Evolutionary conservation across 2,797 vertebrate species (phyloP).

Genomic region (Enteromius trimaculatus): DNA sequence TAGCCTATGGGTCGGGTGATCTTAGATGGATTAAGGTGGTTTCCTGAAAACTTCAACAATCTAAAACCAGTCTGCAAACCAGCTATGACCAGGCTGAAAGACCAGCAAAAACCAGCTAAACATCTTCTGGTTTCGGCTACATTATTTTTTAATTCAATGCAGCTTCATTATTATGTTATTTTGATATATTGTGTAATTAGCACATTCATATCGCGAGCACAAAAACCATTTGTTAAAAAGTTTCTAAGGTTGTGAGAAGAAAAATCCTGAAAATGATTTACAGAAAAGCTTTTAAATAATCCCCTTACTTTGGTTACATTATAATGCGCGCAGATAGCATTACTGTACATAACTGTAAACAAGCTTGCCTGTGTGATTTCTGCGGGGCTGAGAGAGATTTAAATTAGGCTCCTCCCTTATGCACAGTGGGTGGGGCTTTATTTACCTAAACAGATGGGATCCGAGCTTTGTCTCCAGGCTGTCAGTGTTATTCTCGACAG

Average conservation of each 20-base stretch:
- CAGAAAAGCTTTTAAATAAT: not conserved
- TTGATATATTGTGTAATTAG: too few species aligned
- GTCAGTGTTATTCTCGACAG: conserved; percentile 67
- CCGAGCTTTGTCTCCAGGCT: conserved; percentile 72
- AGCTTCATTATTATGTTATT: not conserved
- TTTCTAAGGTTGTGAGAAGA: not conserved
- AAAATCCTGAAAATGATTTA: not conserved
- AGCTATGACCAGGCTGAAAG: not conserved
- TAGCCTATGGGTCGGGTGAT: not conserved
- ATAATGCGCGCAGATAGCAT: not conserved
- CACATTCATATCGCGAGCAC: not conserved
- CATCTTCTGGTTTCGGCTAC: not conserved
- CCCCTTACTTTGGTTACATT: not conserved
- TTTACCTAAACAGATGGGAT: conserved; percentile 78
- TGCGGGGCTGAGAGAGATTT: conserved; percentile 52
- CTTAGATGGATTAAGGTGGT: not conserved
- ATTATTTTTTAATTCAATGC: not conserved
- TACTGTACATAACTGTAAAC: conserved; percentile 43
- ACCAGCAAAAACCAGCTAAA: not conserved
- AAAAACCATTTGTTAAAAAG: not conserved
- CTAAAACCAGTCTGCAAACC: not conserved
- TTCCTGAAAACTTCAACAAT: not conserved
- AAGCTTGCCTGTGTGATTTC: conserved; percentile 43
- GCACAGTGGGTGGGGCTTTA: conserved; percentile 70
- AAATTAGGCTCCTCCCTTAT: conserved; percentile 76